Evolutionary conservation across 2,797 vertebrate genomes (phyloP), one percentile per base, ranked within the genome.

Genomic region (Alauda arvensis): DNA sequence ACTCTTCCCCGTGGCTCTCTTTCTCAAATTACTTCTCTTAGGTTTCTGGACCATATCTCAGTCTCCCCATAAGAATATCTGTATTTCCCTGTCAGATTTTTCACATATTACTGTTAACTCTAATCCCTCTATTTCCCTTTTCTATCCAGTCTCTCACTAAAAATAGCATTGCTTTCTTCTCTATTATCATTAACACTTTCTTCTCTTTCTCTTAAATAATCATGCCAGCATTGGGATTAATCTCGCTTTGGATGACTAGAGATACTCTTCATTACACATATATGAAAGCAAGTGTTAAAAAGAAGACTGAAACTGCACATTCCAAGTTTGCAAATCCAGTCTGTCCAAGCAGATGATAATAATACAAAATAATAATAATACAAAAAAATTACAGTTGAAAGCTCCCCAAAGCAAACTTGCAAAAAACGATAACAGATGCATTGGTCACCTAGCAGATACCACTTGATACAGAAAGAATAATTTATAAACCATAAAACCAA

Each of bases 21-120:
- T 72, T 87, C 48, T 75, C 56, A 46, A 87, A 57, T 85, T 75
- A 39, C 11, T 71, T 85, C 42, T 77, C 42, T 57, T 60, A 17
- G 12, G 60, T 87, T 93, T 85, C 84, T 91, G 72, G 77, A 63
- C 56, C 52, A 6, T 63, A 49, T 88, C 72, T 94, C 39, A 37
- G 17, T 76, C 62, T 90, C 62, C 31, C 20, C 5, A 0, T 56
- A 68, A 68, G 51, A 68, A 31, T 51, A 63, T 25, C 40, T 84
- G 2, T 55, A 45, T 51, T 86, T 90, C 28, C 10, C 42, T 48
- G 42, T 65, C 74, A 83, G 42, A 28, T 23, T 43, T 69, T 60
- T 72, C 19, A 67, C 14, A 1, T 67, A 39, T 19, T 69, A 49
- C 19, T 82, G 17, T 65, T 84, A 88, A 59, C 15, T 71, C 62